Base-by-base conservation (phyloP, 2,113 vertebrate species). In the Willisornis vidua region DNA sequence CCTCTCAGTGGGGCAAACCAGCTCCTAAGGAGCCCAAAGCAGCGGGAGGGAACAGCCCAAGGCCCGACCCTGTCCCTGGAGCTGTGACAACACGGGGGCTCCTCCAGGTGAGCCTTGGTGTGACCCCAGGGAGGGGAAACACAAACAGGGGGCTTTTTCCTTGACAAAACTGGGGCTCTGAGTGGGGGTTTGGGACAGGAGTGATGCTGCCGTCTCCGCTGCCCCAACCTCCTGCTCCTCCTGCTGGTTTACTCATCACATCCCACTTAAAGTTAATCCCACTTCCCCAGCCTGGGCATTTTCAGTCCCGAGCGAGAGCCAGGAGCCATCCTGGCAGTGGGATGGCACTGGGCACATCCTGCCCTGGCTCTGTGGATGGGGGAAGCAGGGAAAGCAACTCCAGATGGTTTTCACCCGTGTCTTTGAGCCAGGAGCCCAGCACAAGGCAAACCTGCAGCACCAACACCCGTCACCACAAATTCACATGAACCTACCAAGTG, bases 211-310 rank as follows among this genome's bases (percentile, higher is more conserved):
- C 37, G 66, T 10, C 37, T 83, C 19, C 3, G 0, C 33, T 57
- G 52, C 77, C 94, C 87, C 95, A 85, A 14, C 43, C 94, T 85
- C 75, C 90, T 94, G 89, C 96, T 96, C 89, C 95, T 96, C 93
- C 95, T 96, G 88, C 90, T 95, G 96, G 92, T 61, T 61, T 85
- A 41, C 68, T 92, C 35, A 6, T 72, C 0, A 1, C 71, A 95
- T 94, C 67, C 85, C 62, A 1, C 19, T 25, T 10, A 49, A 31
- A 19, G 9, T 2, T 10, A 19, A 78, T 55, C 66, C 52, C 2
- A 0, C 29, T 72, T 68, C 49, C 26, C 48, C 39, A 46, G 41
- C 8, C 23, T 2, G 24, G 24, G 7, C 14, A 3, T 19, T 84
- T 46, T 33, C 63, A 71, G 22, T 37, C 19, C 58, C 24, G 23